Conservation (phyloP, 2,797 vertebrate species). For the Sciaenops ocellatus region DNA sequence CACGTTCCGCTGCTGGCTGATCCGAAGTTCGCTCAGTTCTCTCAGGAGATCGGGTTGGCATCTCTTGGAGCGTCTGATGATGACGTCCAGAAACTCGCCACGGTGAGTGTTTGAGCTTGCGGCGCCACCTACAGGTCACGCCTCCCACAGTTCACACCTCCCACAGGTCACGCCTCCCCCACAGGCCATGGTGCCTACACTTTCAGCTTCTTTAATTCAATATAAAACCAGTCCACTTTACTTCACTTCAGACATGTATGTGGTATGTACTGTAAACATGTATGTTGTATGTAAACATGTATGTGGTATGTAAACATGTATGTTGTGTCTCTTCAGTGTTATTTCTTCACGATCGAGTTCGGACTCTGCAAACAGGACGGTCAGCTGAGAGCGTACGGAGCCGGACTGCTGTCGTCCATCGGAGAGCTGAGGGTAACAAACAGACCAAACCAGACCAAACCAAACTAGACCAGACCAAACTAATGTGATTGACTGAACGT, state of each 20-base stretch:
- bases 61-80: constrained; percentile 95
- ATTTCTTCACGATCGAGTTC: constrained; percentile 99
- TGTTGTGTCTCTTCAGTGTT: constrained; percentile 86
- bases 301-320: neutral
- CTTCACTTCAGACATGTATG: too few relatives aligned
- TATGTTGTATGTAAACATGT: neutral
- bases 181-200: too few relatives aligned
- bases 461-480: too few relatives aligned
- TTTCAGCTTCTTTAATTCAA: too few relatives aligned
- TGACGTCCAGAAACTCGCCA: constrained; percentile 97
- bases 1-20: constrained; percentile 96
- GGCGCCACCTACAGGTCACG: neutral
- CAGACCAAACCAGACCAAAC: neutral
- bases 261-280: too few relatives aligned
- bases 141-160: too few relatives aligned
- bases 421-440: constrained; percentile 92
- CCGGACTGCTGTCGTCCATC: constrained; percentile 96
- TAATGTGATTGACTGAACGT: too few relatives aligned
- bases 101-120: constrained; percentile 83
- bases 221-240: too few relatives aligned
- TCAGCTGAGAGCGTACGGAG: constrained; percentile 95
- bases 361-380: constrained; percentile 98
- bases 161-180: too few relatives aligned
- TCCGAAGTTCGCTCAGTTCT: constrained; percentile 97
- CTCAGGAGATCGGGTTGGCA: constrained; percentile 96